Evolutionary conservation across 2,888 invertebrate genomes (phyloP).

Genomic region (Amphipyra tragopoginis): DNA sequence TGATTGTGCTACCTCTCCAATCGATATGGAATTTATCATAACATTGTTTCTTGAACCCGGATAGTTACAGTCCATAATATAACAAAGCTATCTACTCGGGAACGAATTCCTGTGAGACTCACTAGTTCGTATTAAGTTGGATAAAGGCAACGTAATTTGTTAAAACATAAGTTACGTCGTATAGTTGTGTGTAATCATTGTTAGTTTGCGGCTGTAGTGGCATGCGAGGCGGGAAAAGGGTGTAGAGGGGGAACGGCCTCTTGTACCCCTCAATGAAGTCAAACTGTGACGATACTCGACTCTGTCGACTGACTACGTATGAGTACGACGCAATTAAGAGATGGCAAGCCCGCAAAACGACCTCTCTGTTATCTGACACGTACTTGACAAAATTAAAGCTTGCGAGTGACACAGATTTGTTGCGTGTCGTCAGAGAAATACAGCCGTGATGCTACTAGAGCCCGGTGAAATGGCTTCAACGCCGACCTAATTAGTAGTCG

Average conservation of each 20-base stretch:
- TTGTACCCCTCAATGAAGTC: constrained; percentile 50
- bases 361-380: constrained; percentile 39
- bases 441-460: constrained; percentile 14
- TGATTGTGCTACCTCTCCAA: background rate
- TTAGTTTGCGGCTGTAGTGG: constrained; percentile 51
- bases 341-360: constrained; percentile 47
- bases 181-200: constrained; percentile 47
- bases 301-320: constrained; percentile 41
- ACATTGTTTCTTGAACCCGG: constrained; percentile 16
- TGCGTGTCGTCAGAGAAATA: constrained; percentile 22
- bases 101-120: constrained; percentile 40
- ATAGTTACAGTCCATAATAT: constrained; percentile 8
- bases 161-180: constrained; percentile 51
- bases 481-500: constrained; percentile 27
- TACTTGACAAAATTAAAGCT: constrained; percentile 50
- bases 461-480: constrained; percentile 23
- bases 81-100: constrained; percentile 18
- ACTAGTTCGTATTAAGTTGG: constrained; percentile 47
- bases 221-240: constrained; percentile 21
- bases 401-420: constrained; percentile 40
- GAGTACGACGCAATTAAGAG: constrained; percentile 57
- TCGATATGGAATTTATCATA: constrained; percentile 11
- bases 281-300: constrained; percentile 53
- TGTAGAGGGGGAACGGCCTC: constrained; percentile 37
- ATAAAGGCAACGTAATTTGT: constrained; percentile 43